Evolutionary conservation across 2,888 invertebrate species (phyloP), one percentile per base, ranked within the genome.

Genomic region (Seira ritae): DNA sequence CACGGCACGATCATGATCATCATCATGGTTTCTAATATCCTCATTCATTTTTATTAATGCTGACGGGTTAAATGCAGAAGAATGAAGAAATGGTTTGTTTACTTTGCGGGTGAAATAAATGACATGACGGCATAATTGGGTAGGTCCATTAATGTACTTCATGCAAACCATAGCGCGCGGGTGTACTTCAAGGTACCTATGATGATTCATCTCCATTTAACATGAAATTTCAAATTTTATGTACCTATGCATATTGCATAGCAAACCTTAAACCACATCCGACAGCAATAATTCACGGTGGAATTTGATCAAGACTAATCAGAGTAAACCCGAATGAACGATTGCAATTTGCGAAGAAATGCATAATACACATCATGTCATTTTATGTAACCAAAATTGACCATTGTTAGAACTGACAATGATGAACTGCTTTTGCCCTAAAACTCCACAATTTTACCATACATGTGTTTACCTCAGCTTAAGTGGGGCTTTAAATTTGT

Each of bases 21-120:
- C 62, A 20, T 19, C 62, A 20, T 62, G 2, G 20, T 19, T 3
- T 20, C 20, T 62, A 62, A 62, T 62, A 10, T 62, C 62, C 15
- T 62, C 62, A 62, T 62, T 62, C 19, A 62, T 62, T 62, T 62
- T 62, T 62, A 62, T 62, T 62, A 62, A 62, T 62, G 8, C 12
- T 62, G 62, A 62, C 62, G 22, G 1, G 12, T 19, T 62, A 19
- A 62, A 22, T 20, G n/a, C 50, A 50, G 50, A 50, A 3, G 50
- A 22, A 42, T 42, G 42, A 12, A 42, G 42, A 12, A 19, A 19
- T 62, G 20, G 20, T 62, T 62, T 62, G 62, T 62, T 20, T 62
- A 20, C 22, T 19, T 20, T 62, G 22, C 22, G 55, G 55, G 15
- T 12, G 55, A 55, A 55, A 55, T 55, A 55, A 55, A 55, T 12